Evolutionary conservation across 2,888 invertebrate genomes (phyloP).

Genomic region (Chrysopilus asiliformis): DNA sequence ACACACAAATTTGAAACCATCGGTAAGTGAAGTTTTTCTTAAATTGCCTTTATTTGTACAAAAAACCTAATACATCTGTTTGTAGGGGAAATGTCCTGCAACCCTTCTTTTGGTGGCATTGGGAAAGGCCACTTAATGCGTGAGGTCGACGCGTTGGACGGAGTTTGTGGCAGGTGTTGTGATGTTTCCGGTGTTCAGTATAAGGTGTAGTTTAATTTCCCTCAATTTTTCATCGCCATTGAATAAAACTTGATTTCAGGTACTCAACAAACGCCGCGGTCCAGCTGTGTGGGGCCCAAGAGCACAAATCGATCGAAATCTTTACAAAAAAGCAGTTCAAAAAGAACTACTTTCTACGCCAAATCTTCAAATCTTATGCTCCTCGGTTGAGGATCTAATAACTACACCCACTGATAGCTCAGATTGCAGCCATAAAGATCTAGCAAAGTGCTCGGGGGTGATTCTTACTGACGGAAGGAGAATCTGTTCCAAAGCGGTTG

Average conservation of each 20-base stretch:
- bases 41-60: constrained; percentile 5
- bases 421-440: constrained; percentile 6
- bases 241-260: constrained; percentile 25
- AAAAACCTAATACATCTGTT: too few species aligned
- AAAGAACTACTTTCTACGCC: constrained; percentile 49
- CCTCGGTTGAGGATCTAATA: constrained; percentile 67
- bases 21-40: constrained; percentile 40
- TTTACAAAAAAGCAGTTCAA: constrained; percentile 68
- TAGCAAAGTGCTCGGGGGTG: constrained; percentile 24
- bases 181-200: constrained; percentile 70
- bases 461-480: constrained; percentile 40
- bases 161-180: constrained; percentile 67
- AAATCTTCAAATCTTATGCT: constrained; percentile 53
- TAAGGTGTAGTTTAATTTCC: constrained; percentile 37
- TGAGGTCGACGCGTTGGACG: constrained; percentile 81
- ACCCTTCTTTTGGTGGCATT: constrained; percentile 86
- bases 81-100: constrained; percentile 85
- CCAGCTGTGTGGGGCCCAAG: constrained; percentile 83
- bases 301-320: constrained; percentile 71
- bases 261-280: constrained; percentile 67
- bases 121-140: constrained; percentile 81
- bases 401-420: constrained; percentile 29
- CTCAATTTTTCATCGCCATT: constrained; percentile 1
- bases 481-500: constrained; percentile 49
- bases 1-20: constrained; percentile 75